Evolutionary conservation across 2,797 vertebrate genomes (phyloP).

Genomic region (Bradypodion pumilum): DNA sequence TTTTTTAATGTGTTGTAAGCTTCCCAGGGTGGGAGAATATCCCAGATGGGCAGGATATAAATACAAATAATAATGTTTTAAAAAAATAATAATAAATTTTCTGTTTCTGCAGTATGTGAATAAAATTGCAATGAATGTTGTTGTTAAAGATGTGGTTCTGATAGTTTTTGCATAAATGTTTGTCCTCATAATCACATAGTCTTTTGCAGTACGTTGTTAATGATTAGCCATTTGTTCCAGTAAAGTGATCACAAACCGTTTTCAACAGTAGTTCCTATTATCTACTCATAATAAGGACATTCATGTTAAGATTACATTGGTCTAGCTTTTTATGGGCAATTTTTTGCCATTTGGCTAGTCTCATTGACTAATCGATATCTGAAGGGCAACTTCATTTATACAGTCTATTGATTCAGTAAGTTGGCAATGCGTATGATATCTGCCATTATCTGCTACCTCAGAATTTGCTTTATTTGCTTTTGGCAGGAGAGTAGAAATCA

Average conservation of each 20-base stretch:
- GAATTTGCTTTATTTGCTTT: slow-evolving; percentile 1
- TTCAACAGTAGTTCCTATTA: slow-evolving; percentile 23
- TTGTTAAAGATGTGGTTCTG: background rate
- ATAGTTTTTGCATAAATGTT: slow-evolving; percentile 20
- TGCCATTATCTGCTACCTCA: slow-evolving; percentile 15
- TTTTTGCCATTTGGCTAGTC: slow-evolving; percentile 24
- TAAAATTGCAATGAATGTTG: slow-evolving; percentile 9
- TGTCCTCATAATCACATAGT: background rate
- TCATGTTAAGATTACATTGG: slow-evolving; percentile 13
- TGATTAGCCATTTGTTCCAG: slow-evolving; percentile 24
- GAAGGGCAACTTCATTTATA: slow-evolving; percentile 27
- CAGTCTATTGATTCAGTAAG: slow-evolving; percentile 22
- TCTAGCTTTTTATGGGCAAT: background rate
- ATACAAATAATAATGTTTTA: too few relatives aligned
- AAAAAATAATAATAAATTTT: too few relatives aligned
- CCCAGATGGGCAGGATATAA: too few relatives aligned
- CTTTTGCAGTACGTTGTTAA: slow-evolving; percentile 12
- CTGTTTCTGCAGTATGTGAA: slow-evolving; percentile 2
- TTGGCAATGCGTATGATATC: slow-evolving; percentile 24
- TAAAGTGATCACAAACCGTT: slow-evolving; percentile 6
- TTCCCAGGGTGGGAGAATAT: too few relatives aligned
- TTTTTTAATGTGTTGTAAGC: too few relatives aligned
- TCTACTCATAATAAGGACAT: slow-evolving; percentile 27
- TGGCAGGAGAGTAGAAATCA: background rate
- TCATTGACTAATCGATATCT: slow-evolving; percentile 27